A percentile compares a stretch with the other conserved stretches of the same genome.
phyloP scores from a whole-genome alignment of 2,797 vertebrate genomes.

The Cyprinella venusta region DNA sequence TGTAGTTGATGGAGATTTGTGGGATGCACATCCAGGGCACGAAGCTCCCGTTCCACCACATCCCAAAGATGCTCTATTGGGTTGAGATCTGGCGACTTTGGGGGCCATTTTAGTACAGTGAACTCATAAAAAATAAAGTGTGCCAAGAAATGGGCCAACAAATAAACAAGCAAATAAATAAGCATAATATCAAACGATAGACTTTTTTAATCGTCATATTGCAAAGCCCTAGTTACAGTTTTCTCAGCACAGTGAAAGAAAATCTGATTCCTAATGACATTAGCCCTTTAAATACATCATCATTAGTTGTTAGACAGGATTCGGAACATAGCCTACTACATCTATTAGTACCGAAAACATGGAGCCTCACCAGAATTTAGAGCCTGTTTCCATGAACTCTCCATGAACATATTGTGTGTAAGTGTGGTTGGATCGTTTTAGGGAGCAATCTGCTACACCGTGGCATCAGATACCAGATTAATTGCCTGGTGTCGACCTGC shows the following conservation, averaged over 20 bases:
- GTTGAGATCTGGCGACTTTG: too few species aligned
- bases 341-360: too few species aligned
- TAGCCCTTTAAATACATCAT: not conserved
- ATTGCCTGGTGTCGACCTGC: conserved; percentile 11
- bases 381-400: not conserved
- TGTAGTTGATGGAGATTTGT: too few species aligned
- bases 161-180: too few species aligned
- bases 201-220: too few species aligned
- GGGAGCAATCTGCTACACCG: conserved; percentile 27
- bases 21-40: too few species aligned
- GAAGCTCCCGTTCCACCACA: too few species aligned
- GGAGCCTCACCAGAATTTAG: not conserved
- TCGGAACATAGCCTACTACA: not conserved
- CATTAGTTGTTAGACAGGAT: not conserved
- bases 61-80: too few species aligned
- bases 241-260: not conserved
- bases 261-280: not conserved
- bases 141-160: too few species aligned
- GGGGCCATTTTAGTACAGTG: too few species aligned
- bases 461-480: conserved; percentile 33
- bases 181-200: too few species aligned
- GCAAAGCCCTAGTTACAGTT: not conserved
- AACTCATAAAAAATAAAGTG: too few species aligned
- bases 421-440: conserved; percentile 24
- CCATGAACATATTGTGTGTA: conserved; percentile 28